phyloP scores from a whole-genome alignment of 2,797 vertebrate genomes.

The Rhinogobio ventralis region DNA sequence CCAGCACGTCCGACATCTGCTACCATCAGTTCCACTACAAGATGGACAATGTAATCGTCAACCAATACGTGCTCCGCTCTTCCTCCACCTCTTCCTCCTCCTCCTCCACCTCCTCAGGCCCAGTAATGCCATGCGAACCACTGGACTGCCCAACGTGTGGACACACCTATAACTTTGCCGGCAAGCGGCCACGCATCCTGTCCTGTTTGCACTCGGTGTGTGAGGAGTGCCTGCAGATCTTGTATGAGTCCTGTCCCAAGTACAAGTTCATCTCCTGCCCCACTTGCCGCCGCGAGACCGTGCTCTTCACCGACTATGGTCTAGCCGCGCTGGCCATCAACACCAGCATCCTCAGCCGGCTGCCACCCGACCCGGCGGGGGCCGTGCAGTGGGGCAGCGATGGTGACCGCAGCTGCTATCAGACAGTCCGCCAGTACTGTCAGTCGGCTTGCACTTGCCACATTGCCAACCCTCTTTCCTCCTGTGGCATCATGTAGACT shows the following conservation, averaged over 20 bases:
- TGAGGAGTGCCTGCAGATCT: slow-evolving; percentile 98
- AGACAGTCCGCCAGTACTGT: slow-evolving; percentile 99
- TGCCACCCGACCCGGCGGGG: slow-evolving; percentile 89
- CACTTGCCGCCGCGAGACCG: slow-evolving; percentile 95
- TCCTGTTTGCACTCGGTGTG: slow-evolving; percentile 98
- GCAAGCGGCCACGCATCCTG: slow-evolving; percentile 95
- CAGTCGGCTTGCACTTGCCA: slow-evolving; percentile 98
- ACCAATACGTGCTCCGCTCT: slow-evolving; percentile 93
- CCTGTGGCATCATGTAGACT: slow-evolving; percentile 96
- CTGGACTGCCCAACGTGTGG: slow-evolving; percentile 97
- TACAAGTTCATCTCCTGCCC: slow-evolving; percentile 99
- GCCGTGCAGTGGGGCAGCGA: slow-evolving; percentile 94
- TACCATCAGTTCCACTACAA: slow-evolving; percentile 96
- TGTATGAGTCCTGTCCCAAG: slow-evolving; percentile 98
- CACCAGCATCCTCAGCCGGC: slow-evolving; percentile 96
- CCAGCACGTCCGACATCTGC: slow-evolving; percentile 87
- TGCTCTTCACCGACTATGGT: slow-evolving; percentile 98
- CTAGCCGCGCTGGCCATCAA: slow-evolving; percentile 96
- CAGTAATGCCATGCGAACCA: slow-evolving; percentile 88
- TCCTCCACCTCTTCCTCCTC: slow-evolving; percentile 74
- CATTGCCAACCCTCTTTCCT: slow-evolving; percentile 93
- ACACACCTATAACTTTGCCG: slow-evolving; percentile 94
- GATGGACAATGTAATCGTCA: slow-evolving; percentile 96
- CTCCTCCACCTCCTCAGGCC: slow-evolving; percentile 78
- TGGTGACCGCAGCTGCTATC: slow-evolving; percentile 97